These are phyloP conservation scores for Pecten maximus DNA, from an alignment of 2,888 invertebrate species.

Conservation along the genomic window DNA sequence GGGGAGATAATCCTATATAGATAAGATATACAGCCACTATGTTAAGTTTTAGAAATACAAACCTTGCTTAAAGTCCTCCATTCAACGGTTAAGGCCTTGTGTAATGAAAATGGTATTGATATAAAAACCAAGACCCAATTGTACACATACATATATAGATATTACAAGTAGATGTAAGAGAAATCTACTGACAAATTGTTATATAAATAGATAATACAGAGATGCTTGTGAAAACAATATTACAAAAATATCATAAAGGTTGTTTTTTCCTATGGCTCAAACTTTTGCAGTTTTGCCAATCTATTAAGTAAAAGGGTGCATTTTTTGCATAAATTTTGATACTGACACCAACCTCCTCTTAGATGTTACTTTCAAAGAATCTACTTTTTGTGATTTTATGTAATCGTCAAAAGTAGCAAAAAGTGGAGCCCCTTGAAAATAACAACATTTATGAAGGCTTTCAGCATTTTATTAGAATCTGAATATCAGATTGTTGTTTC, in stretches of 20 bases:
- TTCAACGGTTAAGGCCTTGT: conserved; percentile 60
- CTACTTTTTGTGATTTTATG: too few relatives aligned
- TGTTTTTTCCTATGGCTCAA: background rate
- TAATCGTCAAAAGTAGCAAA: too few relatives aligned
- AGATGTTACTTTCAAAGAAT: too few relatives aligned
- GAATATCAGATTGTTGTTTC: background rate
- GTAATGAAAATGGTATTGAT: conserved; percentile 17
- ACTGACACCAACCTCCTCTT: too few relatives aligned
- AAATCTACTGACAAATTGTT: background rate
- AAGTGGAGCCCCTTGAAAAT: too few relatives aligned
- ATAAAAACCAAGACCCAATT: conserved; percentile 23
- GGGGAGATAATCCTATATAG: conserved; percentile 15
- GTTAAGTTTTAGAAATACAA: conserved; percentile 59
- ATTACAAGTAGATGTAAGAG: background rate
- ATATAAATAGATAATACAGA: background rate
- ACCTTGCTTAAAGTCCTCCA: conserved; percentile 76
- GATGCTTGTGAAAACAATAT: background rate
- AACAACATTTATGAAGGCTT: too few relatives aligned
- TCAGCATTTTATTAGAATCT: too few relatives aligned
- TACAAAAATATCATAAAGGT: background rate
- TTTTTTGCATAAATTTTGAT: too few relatives aligned
- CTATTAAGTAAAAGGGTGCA: too few relatives aligned
- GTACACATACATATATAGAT: background rate
- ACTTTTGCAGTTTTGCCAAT: background rate
- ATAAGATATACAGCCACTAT: background rate